phyloP scores from a whole-genome alignment of 1,140 invertebrate species.

The Neomicropteryx cornuta region DNA sequence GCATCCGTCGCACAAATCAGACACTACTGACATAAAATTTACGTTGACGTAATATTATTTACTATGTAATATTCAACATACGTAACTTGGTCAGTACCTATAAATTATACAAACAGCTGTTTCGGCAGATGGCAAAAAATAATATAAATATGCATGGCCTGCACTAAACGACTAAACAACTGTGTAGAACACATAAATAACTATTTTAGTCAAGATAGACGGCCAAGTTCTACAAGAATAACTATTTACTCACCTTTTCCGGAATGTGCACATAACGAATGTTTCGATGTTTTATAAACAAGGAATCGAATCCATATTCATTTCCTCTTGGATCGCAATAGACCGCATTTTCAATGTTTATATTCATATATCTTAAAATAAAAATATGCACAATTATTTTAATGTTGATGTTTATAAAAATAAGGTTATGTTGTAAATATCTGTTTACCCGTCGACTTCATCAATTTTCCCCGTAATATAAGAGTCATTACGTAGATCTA shows the following conservation, averaged over 20 bases:
- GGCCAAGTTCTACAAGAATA: no score
- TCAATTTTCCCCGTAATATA: neutral
- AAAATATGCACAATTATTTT: neutral
- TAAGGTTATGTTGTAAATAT: neutral
- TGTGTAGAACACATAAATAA: neutral
- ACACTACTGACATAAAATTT: no score
- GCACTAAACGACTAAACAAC: neutral
- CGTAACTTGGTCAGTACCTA: neutral
- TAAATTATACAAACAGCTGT: neutral
- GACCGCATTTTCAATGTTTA: neutral
- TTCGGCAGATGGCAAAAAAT: neutral
- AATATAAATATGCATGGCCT: neutral
- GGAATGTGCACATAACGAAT: slow-evolving; percentile 47
- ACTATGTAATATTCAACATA: neutral
- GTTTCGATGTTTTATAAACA: slow-evolving; percentile 42
- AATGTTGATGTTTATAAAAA: neutral
- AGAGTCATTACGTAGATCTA: neutral
- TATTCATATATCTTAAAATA: neutral
- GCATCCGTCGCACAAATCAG: no score
- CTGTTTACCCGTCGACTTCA: neutral
- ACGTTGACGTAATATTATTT: no score
- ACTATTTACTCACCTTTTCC: slow-evolving; percentile 27
- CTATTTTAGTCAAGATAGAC: no score
- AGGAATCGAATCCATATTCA: slow-evolving; percentile 12
- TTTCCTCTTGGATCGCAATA: neutral